Evolutionary conservation across 2,113 vertebrate genomes (phyloP).

Genomic region (Dicentrarchus labrax): DNA sequence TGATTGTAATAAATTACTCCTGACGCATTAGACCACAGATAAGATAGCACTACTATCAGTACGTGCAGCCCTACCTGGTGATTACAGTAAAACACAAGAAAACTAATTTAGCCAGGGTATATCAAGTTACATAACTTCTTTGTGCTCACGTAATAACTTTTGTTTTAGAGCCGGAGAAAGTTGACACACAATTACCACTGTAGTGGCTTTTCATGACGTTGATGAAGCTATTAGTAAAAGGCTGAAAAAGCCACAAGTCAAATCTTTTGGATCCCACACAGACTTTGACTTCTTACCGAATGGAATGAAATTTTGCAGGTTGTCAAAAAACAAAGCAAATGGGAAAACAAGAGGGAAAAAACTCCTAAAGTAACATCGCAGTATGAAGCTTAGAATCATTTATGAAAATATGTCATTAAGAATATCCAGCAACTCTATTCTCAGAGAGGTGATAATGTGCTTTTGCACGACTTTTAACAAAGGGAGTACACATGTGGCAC

Average conservation of each 20-base stretch:
- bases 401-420: constrained; percentile 52
- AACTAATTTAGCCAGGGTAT: constrained; percentile 42
- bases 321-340: constrained; percentile 44
- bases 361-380: constrained; percentile 4
- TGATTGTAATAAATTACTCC: constrained; percentile 37
- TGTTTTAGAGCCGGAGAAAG: constrained; percentile 45
- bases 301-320: constrained; percentile 21
- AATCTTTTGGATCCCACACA: constrained; percentile 27
- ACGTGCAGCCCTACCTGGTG: constrained; percentile 14
- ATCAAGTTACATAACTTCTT: constrained; percentile 37
- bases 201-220: constrained; percentile 57
- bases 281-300: constrained; percentile 8
- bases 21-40: constrained; percentile 5
- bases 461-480: constrained; percentile 36
- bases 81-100: constrained; percentile 37
- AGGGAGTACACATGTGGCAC: constrained; percentile 26
- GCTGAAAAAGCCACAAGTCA: constrained; percentile 47
- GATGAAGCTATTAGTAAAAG: constrained; percentile 52
- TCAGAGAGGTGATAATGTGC: constrained; percentile 40
- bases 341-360: constrained; percentile 26
- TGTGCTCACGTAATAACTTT: constrained; percentile 59
- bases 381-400: constrained; percentile 5
- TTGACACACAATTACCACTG: constrained; percentile 65
- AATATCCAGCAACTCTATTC: constrained; percentile 40
- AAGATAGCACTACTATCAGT: constrained; percentile 10